These are phyloP conservation scores for Thaleichthys pacificus DNA, from an alignment of 2,797 vertebrate species.

Conservation along the genomic window DNA sequence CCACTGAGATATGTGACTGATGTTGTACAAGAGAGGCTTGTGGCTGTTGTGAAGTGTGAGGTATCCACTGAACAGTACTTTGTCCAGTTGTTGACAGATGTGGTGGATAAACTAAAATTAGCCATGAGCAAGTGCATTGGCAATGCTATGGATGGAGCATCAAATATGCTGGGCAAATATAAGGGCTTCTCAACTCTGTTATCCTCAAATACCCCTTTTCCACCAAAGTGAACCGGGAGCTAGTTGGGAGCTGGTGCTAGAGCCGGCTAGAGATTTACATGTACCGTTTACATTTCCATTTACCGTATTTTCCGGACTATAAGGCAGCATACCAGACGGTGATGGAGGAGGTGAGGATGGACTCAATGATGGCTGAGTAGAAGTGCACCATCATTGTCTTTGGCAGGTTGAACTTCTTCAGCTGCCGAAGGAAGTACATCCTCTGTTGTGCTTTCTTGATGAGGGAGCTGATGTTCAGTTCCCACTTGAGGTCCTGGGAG, in stretches of 20 bases:
- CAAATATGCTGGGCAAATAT: slow-evolving; percentile 27
- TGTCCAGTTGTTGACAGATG: slow-evolving; percentile 17
- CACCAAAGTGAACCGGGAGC: too few relatives aligned
- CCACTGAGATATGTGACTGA: slow-evolving; percentile 23
- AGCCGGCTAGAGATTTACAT: too few relatives aligned
- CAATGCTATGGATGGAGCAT: slow-evolving; percentile 28
- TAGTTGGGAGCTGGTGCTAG: too few relatives aligned
- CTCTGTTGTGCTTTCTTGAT: too few relatives aligned
- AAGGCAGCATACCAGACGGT: too few relatives aligned
- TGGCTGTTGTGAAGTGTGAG: slow-evolving; percentile 19
- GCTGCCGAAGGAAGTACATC: too few relatives aligned
- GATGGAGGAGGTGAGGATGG: too few relatives aligned
- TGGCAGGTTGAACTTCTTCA: too few relatives aligned
- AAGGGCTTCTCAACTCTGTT: slow-evolving; percentile 29
- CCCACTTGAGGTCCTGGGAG: slow-evolving; percentile 32
- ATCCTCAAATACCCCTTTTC: neutral
- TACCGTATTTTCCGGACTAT: too few relatives aligned
- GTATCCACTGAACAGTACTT: slow-evolving; percentile 21
- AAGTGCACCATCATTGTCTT: too few relatives aligned
- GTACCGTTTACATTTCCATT: too few relatives aligned
- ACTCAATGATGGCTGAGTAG: too few relatives aligned
- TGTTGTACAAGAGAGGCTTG: slow-evolving; percentile 25
- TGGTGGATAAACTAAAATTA: slow-evolving; percentile 9
- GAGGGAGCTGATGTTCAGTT: neutral
- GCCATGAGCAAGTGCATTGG: slow-evolving; percentile 22